Evolutionary conservation across 2,888 invertebrate species (phyloP).

Genomic region (Branchipolynoe longqiensis): DNA sequence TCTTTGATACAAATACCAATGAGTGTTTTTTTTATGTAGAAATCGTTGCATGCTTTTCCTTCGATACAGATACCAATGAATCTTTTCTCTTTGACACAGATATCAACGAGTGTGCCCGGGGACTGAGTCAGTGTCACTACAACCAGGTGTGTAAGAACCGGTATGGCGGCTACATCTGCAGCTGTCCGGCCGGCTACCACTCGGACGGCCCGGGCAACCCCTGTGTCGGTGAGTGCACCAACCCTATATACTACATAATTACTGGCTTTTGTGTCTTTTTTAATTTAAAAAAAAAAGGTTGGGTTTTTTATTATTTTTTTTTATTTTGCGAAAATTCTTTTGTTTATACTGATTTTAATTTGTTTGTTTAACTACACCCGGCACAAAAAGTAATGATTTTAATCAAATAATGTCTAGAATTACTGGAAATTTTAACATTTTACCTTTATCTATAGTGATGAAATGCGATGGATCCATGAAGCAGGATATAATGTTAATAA

Average conservation of each 20-base stretch:
- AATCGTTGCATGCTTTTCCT: background rate
- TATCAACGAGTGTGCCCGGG: conserved; percentile 79
- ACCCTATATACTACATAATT: background rate
- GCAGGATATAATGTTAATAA: no score
- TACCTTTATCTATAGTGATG: no score
- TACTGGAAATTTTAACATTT: no score
- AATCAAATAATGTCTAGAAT: no score
- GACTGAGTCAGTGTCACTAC: conserved; percentile 75
- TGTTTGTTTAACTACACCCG: no score
- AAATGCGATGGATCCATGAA: no score
- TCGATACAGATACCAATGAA: background rate
- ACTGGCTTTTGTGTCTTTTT: background rate
- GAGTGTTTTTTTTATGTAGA: background rate
- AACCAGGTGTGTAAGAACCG: conserved; percentile 81
- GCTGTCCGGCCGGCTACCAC: conserved; percentile 79
- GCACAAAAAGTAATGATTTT: no score
- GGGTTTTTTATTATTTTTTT: no score
- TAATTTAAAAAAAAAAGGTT: no score
- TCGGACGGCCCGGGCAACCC: conserved; percentile 79
- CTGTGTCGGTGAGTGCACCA: conserved; percentile 77
- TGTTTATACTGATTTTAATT: no score
- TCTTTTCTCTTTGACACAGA: conserved; percentile 70
- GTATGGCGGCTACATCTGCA: conserved; percentile 79
- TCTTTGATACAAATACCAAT: background rate
- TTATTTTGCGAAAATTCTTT: no score